phyloP scores from a whole-genome alignment of 2,888 invertebrate genomes.

The Herminia tarsipennalis region DNA sequence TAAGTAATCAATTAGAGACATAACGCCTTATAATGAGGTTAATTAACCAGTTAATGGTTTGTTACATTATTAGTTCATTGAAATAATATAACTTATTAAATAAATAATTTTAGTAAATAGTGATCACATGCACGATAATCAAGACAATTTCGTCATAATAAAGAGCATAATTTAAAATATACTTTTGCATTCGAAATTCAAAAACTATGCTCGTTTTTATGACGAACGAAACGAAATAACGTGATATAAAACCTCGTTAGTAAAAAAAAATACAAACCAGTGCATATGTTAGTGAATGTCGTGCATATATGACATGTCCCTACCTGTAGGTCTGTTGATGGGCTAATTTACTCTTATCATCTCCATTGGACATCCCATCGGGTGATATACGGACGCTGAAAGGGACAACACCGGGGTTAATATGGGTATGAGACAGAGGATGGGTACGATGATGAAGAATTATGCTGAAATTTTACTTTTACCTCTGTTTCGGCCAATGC shows the following conservation, averaged over 20 bases:
- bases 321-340: conserved; percentile 92
- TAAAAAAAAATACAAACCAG: conserved; percentile 25
- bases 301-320: conserved; percentile 79
- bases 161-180: not conserved
- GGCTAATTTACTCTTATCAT: conserved; percentile 88
- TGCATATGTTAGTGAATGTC: conserved; percentile 47
- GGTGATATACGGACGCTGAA: conserved; percentile 87
- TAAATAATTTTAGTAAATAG: too few species aligned
- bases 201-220: conserved; percentile 9
- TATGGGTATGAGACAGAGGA: conserved; percentile 61
- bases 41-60: too few species aligned
- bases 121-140: too few species aligned
- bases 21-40: too few species aligned
- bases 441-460: conserved; percentile 62
- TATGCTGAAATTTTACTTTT: conserved; percentile 57
- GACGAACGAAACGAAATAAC: conserved; percentile 28
- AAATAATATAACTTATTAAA: too few species aligned
- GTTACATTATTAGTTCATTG: too few species aligned
- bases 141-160: conserved; percentile 5
- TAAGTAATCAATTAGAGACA: too few species aligned
- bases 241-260: conserved; percentile 35
- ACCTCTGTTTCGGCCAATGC: conserved; percentile 82
- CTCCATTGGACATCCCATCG: conserved; percentile 87
- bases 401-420: conserved; percentile 85
- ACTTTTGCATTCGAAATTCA: not conserved